Percentiles rank a stretch among this genome's conserved stretches.
These are phyloP conservation scores for Apostichopus parvimensis DNA, from an alignment of 35 echinoderm and acorn worm genomes.

Conservation along the genomic window DNA sequence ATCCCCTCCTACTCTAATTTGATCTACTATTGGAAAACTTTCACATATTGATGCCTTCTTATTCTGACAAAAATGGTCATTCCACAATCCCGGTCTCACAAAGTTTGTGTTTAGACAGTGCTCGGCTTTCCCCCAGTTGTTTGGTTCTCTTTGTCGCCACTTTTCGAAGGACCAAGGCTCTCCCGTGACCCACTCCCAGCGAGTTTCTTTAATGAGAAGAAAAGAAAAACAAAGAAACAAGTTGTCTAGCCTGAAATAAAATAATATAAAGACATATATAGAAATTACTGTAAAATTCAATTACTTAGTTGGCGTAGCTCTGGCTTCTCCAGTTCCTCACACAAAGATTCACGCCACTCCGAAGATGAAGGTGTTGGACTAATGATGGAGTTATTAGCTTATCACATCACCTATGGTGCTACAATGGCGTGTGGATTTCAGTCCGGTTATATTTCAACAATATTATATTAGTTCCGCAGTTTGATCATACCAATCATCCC, in stretches of 20 bases:
- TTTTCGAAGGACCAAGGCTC: neutral
- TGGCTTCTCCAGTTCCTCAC: no score
- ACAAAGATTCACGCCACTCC: no score
- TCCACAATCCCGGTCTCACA: slow-evolving; percentile 33
- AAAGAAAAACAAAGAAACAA: neutral
- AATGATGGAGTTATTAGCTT: no score
- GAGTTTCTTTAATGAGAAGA: neutral
- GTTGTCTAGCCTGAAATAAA: neutral
- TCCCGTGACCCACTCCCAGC: slow-evolving; percentile 16
- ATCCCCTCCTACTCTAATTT: neutral
- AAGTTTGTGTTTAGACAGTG: slow-evolving; percentile 44
- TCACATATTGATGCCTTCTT: slow-evolving; percentile 44
- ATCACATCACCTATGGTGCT: no score
- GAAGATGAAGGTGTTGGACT: no score
- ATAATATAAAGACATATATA: neutral
- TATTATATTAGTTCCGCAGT: no score
- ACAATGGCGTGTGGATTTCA: no score
- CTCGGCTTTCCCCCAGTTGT: slow-evolving; percentile 34
- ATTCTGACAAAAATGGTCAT: slow-evolving; percentile 47
- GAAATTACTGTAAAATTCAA: neutral
- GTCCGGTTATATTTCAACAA: no score
- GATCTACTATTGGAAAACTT: neutral
- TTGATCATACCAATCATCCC: no score
- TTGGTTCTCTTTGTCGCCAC: slow-evolving; percentile 29
- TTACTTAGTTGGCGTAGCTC: no score